Conservation (phyloP, 2,797 vertebrate species). For the Petrocephalus schoutedeni region DNA sequence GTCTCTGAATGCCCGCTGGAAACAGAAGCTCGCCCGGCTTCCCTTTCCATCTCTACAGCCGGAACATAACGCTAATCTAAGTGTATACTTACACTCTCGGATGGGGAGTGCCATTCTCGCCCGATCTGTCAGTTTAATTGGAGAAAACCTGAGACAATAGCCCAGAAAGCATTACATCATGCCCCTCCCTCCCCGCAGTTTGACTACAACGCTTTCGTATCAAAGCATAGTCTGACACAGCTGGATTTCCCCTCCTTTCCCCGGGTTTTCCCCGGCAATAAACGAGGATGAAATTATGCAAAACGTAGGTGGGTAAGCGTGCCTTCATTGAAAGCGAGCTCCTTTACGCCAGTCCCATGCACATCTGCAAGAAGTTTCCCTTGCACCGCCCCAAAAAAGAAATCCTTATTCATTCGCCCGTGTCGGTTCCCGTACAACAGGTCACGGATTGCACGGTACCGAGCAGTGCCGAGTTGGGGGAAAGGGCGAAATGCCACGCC, state of each 20-base stretch:
- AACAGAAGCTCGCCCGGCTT: neutral
- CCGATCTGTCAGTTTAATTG: constrained; percentile 58
- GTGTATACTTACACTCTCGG: constrained; percentile 19
- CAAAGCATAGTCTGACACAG: neutral
- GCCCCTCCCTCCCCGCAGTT: constrained; percentile 72
- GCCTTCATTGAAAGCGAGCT: constrained; percentile 23
- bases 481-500: constrained; percentile 3
- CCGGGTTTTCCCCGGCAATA: neutral
- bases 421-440: constrained; percentile 38
- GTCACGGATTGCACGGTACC: neutral
- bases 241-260: neutral
- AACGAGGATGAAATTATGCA: constrained; percentile 48
- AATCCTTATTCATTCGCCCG: constrained; percentile 53
- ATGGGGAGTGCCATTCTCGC: constrained; percentile 42
- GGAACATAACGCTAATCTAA: neutral
- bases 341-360: constrained; percentile 29
- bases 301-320: constrained; percentile 1
- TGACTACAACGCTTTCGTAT: constrained; percentile 58
- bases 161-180: constrained; percentile 91
- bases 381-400: constrained; percentile 34
- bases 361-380: constrained; percentile 43
- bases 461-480: constrained; percentile 3
- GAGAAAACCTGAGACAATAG: constrained; percentile 86
- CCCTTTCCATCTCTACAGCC: neutral
- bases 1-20: neutral